These are phyloP conservation scores for Gallinago nigripennis DNA, from an alignment of 2,797 vertebrate species.

Conservation along the genomic window DNA sequence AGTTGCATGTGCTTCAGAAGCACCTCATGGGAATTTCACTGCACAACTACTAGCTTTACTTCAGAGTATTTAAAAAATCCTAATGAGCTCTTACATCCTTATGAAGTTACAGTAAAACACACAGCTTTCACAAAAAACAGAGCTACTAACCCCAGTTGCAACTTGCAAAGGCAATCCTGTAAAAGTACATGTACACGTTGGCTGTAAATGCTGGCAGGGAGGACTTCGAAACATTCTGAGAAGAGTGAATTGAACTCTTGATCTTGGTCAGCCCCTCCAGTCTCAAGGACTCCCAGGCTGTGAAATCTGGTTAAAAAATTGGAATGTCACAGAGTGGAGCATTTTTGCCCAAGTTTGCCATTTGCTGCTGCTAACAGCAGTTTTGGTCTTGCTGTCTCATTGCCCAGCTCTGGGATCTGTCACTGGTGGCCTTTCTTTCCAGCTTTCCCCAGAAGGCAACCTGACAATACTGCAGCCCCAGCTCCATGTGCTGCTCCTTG, in stretches of 20 bases:
- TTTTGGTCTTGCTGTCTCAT: background rate
- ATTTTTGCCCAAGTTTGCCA: background rate
- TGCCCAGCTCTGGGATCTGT: background rate
- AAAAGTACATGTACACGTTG: fast-evolving
- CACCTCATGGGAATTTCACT: background rate
- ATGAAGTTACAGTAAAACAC: background rate
- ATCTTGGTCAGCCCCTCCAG: background rate
- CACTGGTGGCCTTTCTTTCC: background rate
- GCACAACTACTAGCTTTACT: background rate
- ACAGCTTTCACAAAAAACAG: background rate
- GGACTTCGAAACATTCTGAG: background rate
- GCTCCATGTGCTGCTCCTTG: background rate
- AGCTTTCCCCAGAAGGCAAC: background rate
- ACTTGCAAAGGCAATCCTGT: background rate
- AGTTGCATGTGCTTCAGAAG: background rate
- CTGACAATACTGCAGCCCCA: background rate
- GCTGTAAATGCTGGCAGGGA: background rate
- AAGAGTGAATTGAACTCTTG: background rate
- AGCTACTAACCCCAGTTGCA: background rate
- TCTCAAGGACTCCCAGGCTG: background rate
- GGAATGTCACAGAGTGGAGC: background rate
- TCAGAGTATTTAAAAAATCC: background rate
- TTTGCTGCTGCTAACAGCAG: background rate
- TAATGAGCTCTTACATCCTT: background rate
- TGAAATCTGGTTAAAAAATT: background rate